phyloP scores from a whole-genome alignment of 2,113 vertebrate genomes.

The Mesoclemmys tuberculata region DNA sequence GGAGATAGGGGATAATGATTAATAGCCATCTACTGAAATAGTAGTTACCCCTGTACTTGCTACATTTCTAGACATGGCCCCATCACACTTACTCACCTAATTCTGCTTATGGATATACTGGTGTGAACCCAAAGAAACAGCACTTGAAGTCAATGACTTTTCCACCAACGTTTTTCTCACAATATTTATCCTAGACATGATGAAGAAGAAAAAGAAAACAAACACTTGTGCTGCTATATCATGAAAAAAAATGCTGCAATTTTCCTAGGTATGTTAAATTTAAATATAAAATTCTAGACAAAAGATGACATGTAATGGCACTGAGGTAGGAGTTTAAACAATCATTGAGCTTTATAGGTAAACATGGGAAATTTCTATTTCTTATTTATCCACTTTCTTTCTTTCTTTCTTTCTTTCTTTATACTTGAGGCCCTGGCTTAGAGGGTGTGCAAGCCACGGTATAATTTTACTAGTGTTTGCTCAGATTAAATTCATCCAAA shows the following conservation, averaged over 20 bases:
- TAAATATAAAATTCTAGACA: background rate
- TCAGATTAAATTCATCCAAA: conserved; percentile 9
- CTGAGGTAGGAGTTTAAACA: background rate
- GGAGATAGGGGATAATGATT: background rate
- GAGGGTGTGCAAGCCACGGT: background rate
- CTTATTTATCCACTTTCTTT: background rate
- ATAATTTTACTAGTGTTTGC: background rate
- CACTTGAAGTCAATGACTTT: conserved; percentile 6
- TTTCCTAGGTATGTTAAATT: background rate
- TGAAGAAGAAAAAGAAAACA: background rate
- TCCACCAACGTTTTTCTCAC: background rate
- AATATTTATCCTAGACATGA: background rate
- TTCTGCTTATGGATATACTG: background rate
- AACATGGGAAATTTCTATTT: background rate
- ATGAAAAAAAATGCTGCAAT: background rate
- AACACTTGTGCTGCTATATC: background rate
- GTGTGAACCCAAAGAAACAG: background rate
- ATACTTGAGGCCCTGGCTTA: background rate
- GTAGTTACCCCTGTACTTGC: background rate
- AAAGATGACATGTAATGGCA: background rate
- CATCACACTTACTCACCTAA: background rate
- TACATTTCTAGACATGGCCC: background rate
- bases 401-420: background rate
- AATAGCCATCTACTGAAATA: background rate
- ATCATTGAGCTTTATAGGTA: background rate